Conservation (phyloP, 2,113 vertebrate species). For the Phaetusa simplex region DNA sequence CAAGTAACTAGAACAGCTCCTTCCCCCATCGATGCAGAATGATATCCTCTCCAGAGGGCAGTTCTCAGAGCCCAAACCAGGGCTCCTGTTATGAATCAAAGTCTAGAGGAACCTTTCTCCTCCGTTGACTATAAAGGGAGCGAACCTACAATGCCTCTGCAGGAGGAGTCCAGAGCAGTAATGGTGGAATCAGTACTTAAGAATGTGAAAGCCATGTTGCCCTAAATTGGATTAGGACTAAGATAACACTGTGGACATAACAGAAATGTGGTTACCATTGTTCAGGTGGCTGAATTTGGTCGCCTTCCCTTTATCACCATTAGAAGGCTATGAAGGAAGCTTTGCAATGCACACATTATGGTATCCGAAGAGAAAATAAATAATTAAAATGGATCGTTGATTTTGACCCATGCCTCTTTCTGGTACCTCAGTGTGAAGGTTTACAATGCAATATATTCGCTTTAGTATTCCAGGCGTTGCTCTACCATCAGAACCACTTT, state of each 20-base stretch:
- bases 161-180: neutral
- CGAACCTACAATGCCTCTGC: neutral
- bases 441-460: neutral
- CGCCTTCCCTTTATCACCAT: neutral
- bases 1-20: neutral
- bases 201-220: neutral
- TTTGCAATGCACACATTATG: neutral
- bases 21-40: accelerated
- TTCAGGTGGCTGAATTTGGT: neutral
- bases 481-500: neutral
- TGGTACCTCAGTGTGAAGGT: neutral
- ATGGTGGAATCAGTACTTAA: neutral
- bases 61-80: neutral
- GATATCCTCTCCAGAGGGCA: neutral
- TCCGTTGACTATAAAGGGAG: neutral
- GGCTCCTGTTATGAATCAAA: neutral
- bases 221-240: neutral
- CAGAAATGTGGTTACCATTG: neutral
- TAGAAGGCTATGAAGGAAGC: neutral
- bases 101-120: neutral
- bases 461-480: neutral
- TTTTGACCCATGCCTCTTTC: neutral
- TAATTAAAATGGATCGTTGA: neutral
- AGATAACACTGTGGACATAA: neutral
- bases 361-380: neutral